Conservation (phyloP, 2,888 invertebrate species). For the Polyommatus icarus region DNA sequence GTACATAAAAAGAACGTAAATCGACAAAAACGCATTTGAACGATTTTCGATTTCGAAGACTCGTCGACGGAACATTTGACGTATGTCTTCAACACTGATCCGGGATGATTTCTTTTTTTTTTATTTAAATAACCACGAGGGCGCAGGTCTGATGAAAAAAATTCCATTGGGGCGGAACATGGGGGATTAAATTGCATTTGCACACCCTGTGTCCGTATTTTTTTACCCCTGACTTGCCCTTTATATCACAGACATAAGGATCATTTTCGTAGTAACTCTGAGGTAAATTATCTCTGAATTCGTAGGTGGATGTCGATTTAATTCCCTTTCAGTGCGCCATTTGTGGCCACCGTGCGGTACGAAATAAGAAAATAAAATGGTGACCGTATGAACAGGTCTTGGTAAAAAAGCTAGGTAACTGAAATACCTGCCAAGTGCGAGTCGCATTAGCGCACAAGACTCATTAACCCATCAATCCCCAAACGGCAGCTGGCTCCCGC, state of each 20-base stretch:
- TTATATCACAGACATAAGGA: not conserved
- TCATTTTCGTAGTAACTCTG: not conserved
- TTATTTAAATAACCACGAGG: constrained; percentile 15
- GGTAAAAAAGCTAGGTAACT: not conserved
- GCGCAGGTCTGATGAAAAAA: not conserved
- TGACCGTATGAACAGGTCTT: not conserved
- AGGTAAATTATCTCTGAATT: not conserved
- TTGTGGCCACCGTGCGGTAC: not conserved
- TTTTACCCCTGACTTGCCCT: not conserved
- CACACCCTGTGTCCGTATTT: not conserved
- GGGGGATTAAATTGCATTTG: constrained; percentile 20
- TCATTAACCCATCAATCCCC: too few relatives aligned
- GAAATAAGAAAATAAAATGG: not conserved
- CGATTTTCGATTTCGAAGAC: not conserved
- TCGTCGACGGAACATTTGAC: not conserved
- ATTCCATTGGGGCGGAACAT: not conserved
- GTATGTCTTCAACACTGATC: constrained; percentile 5
- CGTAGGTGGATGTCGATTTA: not conserved
- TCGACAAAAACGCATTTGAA: not conserved
- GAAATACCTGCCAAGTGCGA: not conserved
- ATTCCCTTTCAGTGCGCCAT: not conserved
- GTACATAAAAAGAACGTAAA: not conserved
- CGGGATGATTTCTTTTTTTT: constrained; percentile 6
- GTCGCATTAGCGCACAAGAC: not conserved
- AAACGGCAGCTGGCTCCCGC: too few relatives aligned